Evolutionary conservation across 1,140 invertebrate species (phyloP).

Genomic region (Drosophila nikananu): DNA sequence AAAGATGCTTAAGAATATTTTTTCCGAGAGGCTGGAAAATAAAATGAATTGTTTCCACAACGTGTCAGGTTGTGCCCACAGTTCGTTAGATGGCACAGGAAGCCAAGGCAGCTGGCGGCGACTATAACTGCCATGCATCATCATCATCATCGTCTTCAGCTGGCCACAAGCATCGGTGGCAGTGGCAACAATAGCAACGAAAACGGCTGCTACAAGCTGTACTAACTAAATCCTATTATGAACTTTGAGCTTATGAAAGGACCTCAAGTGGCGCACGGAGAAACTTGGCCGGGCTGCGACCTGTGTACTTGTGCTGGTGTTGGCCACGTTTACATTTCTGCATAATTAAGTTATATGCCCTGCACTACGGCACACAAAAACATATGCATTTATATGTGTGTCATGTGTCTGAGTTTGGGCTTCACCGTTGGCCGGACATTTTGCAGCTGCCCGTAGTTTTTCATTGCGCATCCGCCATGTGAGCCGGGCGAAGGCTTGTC

Average conservation of each 20-base stretch:
- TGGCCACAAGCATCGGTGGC: conserved; percentile 27
- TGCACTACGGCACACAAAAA: conserved; percentile 45
- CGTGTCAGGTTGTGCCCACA: conserved; percentile 19
- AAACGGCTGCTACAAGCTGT: conserved; percentile 62
- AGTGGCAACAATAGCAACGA: conserved; percentile 36
- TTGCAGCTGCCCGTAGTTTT: conserved; percentile 51
- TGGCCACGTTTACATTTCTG: conserved; percentile 72
- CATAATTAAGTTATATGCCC: conserved; percentile 81
- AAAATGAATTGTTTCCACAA: conserved; percentile 2
- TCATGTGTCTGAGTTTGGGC: conserved; percentile 3
- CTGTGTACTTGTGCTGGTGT: conserved; percentile 8
- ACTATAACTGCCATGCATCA: conserved; percentile 62
- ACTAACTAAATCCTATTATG: conserved; percentile 80
- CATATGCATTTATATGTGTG: conserved; percentile 21
- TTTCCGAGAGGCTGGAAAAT: not conserved
- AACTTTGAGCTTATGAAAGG: conserved; percentile 80
- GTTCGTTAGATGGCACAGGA: conserved; percentile 34
- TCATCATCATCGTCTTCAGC: conserved; percentile 71
- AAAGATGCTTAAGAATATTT: not conserved
- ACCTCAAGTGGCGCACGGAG: conserved; percentile 74
- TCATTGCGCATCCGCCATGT: conserved; percentile 67
- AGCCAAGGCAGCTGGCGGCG: conserved; percentile 13
- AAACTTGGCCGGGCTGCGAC: conserved; percentile 37
- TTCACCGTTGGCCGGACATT: conserved; percentile 51
- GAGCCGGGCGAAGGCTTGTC: conserved; percentile 28